Conservation (phyloP, 2,888 invertebrate genomes). For the Myathropa florea region DNA sequence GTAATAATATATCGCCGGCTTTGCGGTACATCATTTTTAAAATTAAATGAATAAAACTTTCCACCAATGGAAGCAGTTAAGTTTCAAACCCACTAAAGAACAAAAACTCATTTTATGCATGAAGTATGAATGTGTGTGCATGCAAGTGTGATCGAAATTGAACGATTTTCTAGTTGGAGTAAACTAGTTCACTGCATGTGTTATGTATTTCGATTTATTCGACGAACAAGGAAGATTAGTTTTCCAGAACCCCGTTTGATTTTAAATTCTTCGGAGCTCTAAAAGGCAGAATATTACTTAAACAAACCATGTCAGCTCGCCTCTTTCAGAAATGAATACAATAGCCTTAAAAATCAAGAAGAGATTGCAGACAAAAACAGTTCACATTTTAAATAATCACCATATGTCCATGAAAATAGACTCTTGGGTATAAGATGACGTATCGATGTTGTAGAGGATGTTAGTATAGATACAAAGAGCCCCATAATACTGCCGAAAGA, state of each 20-base stretch:
- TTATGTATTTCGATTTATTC: background rate
- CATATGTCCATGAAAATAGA: constrained; percentile 27
- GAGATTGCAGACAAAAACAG: constrained; percentile 3
- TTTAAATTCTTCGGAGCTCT: background rate
- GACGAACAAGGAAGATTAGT: background rate
- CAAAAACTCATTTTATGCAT: background rate
- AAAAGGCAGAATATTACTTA: background rate
- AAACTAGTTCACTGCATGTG: background rate
- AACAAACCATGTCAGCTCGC: background rate
- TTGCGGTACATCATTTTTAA: background rate
- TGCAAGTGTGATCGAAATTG: background rate
- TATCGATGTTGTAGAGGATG: constrained; percentile 21
- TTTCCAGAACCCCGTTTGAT: background rate
- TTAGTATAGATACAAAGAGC: constrained; percentile 14
- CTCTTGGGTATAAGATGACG: constrained; percentile 33
- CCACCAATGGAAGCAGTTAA: background rate
- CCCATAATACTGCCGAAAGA: constrained; percentile 50
- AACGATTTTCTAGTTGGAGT: background rate
- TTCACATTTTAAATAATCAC: constrained; percentile 18
- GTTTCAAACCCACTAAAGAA: background rate
- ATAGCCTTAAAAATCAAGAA: background rate
- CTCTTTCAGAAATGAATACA: background rate
- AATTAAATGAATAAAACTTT: background rate
- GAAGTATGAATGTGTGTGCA: background rate
- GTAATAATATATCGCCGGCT: constrained; percentile 9